Evolutionary conservation across 2,797 vertebrate genomes (phyloP).

Genomic region (Gymnothorax javanicus): DNA sequence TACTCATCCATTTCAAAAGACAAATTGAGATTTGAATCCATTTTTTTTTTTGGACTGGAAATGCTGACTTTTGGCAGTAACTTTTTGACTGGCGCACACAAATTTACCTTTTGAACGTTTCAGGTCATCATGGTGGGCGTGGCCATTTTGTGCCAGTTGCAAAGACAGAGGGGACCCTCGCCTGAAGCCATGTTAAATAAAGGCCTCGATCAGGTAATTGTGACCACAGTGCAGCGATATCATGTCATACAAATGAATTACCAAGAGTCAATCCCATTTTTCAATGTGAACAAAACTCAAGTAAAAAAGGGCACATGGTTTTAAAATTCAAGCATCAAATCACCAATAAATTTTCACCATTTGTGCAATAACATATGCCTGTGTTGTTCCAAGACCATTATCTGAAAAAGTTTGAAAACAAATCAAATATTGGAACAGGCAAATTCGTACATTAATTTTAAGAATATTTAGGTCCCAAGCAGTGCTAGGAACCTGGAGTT

Average conservation of each 20-base stretch:
- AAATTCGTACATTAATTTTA: no score
- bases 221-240: not conserved
- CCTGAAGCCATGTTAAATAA: constrained; percentile 51
- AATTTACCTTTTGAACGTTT: constrained; percentile 59
- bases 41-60: not conserved
- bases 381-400: no score
- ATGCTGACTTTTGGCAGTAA: not conserved
- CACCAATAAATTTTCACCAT: not conserved
- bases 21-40: not conserved
- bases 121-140: constrained; percentile 60
- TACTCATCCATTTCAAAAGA: not conserved
- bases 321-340: not conserved
- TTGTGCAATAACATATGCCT: no score
- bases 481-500: no score
- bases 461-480: no score
- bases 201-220: not conserved
- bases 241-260: not conserved
- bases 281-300: not conserved
- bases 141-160: constrained; percentile 71
- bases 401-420: no score
- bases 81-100: not conserved
- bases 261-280: not conserved
- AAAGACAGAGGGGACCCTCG: constrained; percentile 69
- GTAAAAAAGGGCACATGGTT: not conserved
- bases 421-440: no score